Conservation (phyloP, 2,888 invertebrate species). For the Drosophila monieri region DNA sequence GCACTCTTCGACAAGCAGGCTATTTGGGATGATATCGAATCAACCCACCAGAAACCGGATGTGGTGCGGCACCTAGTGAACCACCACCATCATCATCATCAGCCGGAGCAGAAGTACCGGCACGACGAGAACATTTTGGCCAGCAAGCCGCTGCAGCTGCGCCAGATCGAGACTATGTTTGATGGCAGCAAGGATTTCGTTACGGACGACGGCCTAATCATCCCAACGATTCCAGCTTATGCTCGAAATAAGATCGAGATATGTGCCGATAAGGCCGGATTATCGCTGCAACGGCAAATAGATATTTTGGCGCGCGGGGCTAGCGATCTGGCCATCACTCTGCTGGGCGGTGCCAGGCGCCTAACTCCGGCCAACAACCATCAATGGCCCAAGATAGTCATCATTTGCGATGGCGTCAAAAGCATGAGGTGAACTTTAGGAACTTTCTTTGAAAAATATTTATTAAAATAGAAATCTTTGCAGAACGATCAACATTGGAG, state of each 20-base stretch:
- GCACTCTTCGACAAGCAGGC: conserved; percentile 95
- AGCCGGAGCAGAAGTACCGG: conserved; percentile 86
- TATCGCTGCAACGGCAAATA: conserved; percentile 87
- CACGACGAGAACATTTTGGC: conserved; percentile 94
- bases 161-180: conserved; percentile 87
- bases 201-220: conserved; percentile 91
- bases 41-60: conserved; percentile 73
- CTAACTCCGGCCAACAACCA: conserved; percentile 94
- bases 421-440: conserved; percentile 43
- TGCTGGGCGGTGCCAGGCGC: conserved; percentile 93
- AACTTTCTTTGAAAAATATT: too few species aligned
- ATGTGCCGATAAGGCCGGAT: conserved; percentile 88
- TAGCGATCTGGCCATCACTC: conserved; percentile 92
- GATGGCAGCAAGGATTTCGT: conserved; percentile 81
- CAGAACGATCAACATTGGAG: conserved; percentile 87
- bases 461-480: neutral
- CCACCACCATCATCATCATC: conserved; percentile 71
- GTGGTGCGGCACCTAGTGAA: conserved; percentile 84
- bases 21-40: conserved; percentile 90
- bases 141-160: conserved; percentile 86
- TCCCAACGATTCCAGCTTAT: conserved; percentile 89
- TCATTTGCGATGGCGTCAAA: conserved; percentile 86
- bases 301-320: conserved; percentile 93
- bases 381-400: conserved; percentile 92
- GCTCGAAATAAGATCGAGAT: conserved; percentile 89